Percentiles rank a stretch among this genome's conserved stretches.
These are phyloP conservation scores for Halichoerus grypus DNA, from an alignment of 2,113 vertebrate genomes.

Conservation along the genomic window DNA sequence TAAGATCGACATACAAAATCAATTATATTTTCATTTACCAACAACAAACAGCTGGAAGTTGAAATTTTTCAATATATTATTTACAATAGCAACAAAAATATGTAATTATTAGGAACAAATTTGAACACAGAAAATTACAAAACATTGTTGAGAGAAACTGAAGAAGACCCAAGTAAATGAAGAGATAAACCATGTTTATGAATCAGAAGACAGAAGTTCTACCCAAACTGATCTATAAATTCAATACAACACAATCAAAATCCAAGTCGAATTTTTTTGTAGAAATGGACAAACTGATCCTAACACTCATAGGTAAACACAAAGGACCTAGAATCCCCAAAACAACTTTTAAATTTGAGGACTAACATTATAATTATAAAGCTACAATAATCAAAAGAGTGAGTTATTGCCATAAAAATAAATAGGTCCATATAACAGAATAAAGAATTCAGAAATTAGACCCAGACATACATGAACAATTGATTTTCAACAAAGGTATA, in stretches of 20 bases:
- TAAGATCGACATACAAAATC: not conserved
- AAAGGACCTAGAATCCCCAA: not conserved
- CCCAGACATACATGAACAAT: not conserved
- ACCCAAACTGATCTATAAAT: not conserved
- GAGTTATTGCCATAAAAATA: not conserved
- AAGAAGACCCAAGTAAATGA: constrained; percentile 11
- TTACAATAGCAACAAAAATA: constrained; percentile 12
- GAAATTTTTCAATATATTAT: not conserved
- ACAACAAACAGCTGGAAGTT: not conserved
- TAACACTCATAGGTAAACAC: not conserved
- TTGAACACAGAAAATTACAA: not conserved
- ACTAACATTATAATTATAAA: not conserved
- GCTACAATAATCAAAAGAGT: not conserved
- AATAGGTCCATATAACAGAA: not conserved
- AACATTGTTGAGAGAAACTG: not conserved
- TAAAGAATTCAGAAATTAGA: not conserved
- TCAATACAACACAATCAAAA: not conserved
- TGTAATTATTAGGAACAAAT: not conserved
- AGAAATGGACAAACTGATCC: not conserved
- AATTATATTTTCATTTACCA: not conserved
- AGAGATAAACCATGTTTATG: not conserved
- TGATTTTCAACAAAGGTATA: not conserved
- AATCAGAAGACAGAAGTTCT: not conserved
- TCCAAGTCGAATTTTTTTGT: not conserved
- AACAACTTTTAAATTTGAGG: not conserved